Evolutionary conservation across 2,113 vertebrate species (phyloP).

Genomic region (Sylvilagus bachmani): DNA sequence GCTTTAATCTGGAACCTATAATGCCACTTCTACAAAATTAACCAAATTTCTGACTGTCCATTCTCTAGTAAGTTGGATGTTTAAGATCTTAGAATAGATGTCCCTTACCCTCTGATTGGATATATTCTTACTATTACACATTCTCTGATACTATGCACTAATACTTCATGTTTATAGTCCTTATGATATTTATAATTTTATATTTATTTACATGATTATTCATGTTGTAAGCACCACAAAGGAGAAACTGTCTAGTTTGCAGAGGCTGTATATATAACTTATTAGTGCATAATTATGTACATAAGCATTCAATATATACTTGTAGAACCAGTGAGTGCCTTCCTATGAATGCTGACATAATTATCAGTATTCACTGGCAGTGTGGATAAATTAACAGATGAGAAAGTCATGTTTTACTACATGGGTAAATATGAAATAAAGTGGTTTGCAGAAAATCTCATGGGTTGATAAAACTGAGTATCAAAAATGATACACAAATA

Average conservation of each 20-base stretch:
- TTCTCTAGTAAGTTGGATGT: background rate
- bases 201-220: slow-evolving; percentile 1
- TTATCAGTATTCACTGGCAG: background rate
- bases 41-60: background rate
- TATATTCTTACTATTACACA: background rate
- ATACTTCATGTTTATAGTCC: background rate
- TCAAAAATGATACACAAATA: slow-evolving; percentile 35
- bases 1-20: background rate
- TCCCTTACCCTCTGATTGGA: background rate
- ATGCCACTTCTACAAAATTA: background rate
- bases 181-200: background rate
- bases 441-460: background rate
- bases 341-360: background rate
- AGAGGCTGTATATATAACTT: background rate
- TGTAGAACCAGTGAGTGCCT: background rate
- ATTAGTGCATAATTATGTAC: background rate
- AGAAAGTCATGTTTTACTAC: background rate
- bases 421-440: slow-evolving; percentile 18
- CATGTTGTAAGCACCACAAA: background rate
- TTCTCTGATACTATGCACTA: slow-evolving; percentile 15
- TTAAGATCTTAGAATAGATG: background rate
- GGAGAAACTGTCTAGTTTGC: slow-evolving; percentile 11
- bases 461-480: slow-evolving; percentile 6
- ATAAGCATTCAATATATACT: background rate
- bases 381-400: background rate